phyloP scores from a whole-genome alignment of 2,113 vertebrate species.

The Sapayoa aenigma region DNA sequence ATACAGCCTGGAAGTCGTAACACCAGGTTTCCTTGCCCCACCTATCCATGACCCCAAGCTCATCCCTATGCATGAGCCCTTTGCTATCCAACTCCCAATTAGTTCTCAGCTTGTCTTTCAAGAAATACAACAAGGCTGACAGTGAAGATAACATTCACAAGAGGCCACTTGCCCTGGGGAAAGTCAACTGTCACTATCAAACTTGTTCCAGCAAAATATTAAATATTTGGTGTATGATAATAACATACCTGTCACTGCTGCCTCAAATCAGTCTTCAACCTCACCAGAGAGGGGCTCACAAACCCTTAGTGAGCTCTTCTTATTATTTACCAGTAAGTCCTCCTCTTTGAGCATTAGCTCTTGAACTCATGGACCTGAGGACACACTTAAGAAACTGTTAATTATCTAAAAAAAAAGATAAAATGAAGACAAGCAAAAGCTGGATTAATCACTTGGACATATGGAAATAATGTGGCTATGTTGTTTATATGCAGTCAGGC shows the following conservation, averaged over 20 bases:
- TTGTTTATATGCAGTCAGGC: background rate
- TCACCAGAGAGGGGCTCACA: background rate
- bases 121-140: conserved; percentile 9
- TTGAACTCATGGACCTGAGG: background rate
- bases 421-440: background rate
- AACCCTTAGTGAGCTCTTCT: background rate
- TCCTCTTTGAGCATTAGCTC: background rate
- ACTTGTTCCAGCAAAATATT: background rate
- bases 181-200: conserved; percentile 20
- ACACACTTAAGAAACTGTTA: background rate
- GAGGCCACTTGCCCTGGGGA: background rate
- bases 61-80: background rate
- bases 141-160: conserved; percentile 22
- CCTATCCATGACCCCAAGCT: background rate
- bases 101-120: conserved; percentile 27
- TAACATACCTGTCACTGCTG: background rate
- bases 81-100: background rate
- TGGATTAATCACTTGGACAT: background rate
- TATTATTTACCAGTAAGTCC: background rate
- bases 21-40: background rate
- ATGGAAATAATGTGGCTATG: conserved; percentile 5
- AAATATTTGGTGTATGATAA: background rate
- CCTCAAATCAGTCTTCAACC: background rate
- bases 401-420: background rate
- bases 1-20: background rate